phyloP scores from a whole-genome alignment of 2,113 vertebrate species.

The Lepus europaeus region DNA sequence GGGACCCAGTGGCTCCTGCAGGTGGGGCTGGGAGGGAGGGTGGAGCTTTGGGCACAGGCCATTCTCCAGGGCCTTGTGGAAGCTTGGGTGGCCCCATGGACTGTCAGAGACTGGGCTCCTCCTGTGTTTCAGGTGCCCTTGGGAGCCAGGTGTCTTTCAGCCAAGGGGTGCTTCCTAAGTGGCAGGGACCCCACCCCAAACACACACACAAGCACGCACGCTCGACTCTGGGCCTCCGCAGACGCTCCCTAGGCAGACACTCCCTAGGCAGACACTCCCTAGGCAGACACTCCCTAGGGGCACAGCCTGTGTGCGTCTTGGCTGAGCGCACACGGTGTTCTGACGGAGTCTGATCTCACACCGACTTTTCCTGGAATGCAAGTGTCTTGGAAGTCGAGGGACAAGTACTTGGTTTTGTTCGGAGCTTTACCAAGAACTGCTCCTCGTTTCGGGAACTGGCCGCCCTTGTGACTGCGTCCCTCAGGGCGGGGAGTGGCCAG shows the following conservation, averaged over 20 bases:
- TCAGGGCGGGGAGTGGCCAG: rapidly evolving
- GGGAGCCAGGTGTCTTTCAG: background rate
- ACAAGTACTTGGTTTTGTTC: background rate
- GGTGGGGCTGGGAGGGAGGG: background rate
- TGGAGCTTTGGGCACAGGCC: no score
- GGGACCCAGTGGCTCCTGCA: background rate
- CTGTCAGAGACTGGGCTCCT: background rate
- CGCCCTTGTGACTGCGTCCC: rapidly evolving
- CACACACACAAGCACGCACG: no score
- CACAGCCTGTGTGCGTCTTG: rapidly evolving
- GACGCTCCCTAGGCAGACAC: no score
- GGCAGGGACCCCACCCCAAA: rapidly evolving
- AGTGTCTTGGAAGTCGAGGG: background rate
- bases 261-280: no score
- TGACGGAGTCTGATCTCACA: background rate
- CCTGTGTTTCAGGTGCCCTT: background rate
- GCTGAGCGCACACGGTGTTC: rapidly evolving
- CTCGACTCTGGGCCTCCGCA: no score
- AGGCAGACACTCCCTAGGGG: no score
- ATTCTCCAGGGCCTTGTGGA: rapidly evolving
- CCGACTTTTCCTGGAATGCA: background rate
- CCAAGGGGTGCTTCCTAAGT: background rate
- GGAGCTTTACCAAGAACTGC: background rate
- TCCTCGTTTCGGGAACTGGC: rapidly evolving
- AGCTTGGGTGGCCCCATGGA: background rate